A percentile compares a stretch with the other conserved stretches of the same genome.
These are phyloP conservation scores for Chiloscyllium plagiosum DNA, from an alignment of 2,113 vertebrate species.

Conservation along the genomic window DNA sequence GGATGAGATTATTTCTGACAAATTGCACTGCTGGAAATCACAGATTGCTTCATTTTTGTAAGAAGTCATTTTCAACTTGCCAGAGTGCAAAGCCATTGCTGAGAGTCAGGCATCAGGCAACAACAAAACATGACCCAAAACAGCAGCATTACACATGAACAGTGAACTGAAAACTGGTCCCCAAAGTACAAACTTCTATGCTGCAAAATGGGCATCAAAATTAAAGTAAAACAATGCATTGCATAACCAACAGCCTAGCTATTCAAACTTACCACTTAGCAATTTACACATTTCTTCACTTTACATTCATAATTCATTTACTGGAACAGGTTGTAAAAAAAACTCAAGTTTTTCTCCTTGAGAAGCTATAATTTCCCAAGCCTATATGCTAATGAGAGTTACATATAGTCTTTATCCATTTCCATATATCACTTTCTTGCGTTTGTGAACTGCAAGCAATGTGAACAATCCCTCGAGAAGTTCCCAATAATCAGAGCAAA, in stretches of 20 bases:
- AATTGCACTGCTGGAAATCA: neutral
- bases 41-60: neutral
- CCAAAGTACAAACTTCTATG: neutral
- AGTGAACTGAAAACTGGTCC: neutral
- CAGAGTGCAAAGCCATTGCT: neutral
- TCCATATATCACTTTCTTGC: neutral
- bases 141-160: neutral
- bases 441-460: neutral
- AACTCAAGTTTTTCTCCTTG: neutral
- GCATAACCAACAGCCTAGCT: neutral
- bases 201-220: neutral
- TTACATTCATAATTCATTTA: neutral
- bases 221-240: neutral
- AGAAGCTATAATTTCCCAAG: neutral
- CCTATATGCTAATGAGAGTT: neutral
- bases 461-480: neutral
- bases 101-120: neutral
- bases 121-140: neutral
- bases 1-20: neutral
- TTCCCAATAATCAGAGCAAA: neutral
- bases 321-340: neutral
- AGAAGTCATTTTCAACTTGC: neutral
- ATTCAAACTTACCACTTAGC: neutral
- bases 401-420: neutral
- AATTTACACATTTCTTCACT: neutral